phyloP scores from a whole-genome alignment of 2,888 invertebrate genomes.

The Melikaiella ostensackeni region DNA sequence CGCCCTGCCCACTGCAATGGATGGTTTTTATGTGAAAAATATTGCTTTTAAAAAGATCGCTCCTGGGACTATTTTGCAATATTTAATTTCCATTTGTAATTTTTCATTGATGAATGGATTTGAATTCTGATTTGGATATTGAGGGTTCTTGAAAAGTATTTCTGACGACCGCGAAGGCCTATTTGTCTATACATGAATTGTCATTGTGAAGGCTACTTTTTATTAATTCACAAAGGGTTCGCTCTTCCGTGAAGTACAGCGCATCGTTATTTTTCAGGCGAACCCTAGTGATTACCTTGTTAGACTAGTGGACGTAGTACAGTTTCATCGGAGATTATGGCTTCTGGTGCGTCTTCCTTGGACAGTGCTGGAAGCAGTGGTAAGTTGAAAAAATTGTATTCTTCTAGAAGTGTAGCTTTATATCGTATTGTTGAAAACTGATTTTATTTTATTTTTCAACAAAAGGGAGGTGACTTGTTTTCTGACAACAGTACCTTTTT shows the following conservation, averaged over 20 bases:
- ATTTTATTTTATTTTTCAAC: constrained; percentile 28
- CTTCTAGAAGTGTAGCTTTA: background rate
- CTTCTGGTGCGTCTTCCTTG: constrained; percentile 88
- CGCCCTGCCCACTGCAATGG: constrained; percentile 53
- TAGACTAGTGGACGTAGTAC: constrained; percentile 62
- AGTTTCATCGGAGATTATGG: constrained; percentile 79
- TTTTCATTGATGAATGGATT: background rate
- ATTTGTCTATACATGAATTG: constrained; percentile 61
- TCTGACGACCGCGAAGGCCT: constrained; percentile 44
- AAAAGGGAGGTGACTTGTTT: background rate
- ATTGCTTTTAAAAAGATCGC: constrained; percentile 16
- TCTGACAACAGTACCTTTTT: background rate
- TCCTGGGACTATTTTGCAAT: constrained; percentile 21
- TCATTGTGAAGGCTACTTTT: constrained; percentile 71
- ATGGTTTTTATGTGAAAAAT: constrained; percentile 44
- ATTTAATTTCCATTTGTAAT: constrained; percentile 10
- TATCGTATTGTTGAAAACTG: background rate
- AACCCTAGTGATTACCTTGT: constrained; percentile 65
- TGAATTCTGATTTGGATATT: background rate
- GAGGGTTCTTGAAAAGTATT: constrained; percentile 18
- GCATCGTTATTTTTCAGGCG: constrained; percentile 72
- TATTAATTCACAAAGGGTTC: constrained; percentile 70
- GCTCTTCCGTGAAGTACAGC: constrained; percentile 69
- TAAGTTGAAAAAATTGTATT: constrained; percentile 71
- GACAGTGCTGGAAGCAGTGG: constrained; percentile 89